A percentile compares a stretch with the other conserved stretches of the same genome.
phyloP scores from a whole-genome alignment of 2,113 vertebrate genomes.

The Thunnus maccoyii region DNA sequence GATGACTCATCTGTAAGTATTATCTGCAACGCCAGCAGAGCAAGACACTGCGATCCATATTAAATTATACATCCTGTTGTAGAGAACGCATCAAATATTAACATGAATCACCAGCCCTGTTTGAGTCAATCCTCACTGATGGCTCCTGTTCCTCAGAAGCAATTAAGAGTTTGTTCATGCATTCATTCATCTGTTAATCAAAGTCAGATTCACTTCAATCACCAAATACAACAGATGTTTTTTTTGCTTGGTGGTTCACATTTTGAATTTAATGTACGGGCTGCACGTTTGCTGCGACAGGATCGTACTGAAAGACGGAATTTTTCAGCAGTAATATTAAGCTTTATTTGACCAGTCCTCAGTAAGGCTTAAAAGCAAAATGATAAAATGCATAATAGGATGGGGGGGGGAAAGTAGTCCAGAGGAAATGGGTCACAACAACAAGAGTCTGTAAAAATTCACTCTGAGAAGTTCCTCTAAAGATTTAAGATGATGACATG shows the following conservation, averaged over 20 bases:
- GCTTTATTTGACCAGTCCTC: not conserved
- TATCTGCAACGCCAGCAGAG: conserved; percentile 55
- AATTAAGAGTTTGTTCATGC: conserved; percentile 31
- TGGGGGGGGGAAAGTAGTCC: not conserved
- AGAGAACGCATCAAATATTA: conserved; percentile 53
- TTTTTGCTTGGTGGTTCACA: too few relatives aligned
- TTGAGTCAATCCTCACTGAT: conserved; percentile 12
- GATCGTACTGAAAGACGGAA: not conserved
- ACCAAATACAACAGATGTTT: not conserved
- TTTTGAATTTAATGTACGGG: too few relatives aligned
- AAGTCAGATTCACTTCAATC: not conserved
- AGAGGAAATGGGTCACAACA: not conserved
- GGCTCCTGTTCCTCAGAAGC: conserved; percentile 32
- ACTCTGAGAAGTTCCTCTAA: too few relatives aligned
- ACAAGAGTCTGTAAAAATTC: too few relatives aligned
- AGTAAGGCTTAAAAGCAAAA: not conserved
- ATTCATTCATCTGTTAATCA: not conserved
- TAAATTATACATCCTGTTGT: conserved; percentile 64
- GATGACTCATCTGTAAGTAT: conserved; percentile 59
- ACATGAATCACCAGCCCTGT: conserved; percentile 36
- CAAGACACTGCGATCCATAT: conserved; percentile 43
- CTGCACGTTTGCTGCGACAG: too few relatives aligned
- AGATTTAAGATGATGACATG: too few relatives aligned
- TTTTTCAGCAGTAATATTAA: not conserved
- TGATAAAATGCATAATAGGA: too few relatives aligned